Conservation (phyloP, 2,797 vertebrate species). For the Varecia variegata region DNA sequence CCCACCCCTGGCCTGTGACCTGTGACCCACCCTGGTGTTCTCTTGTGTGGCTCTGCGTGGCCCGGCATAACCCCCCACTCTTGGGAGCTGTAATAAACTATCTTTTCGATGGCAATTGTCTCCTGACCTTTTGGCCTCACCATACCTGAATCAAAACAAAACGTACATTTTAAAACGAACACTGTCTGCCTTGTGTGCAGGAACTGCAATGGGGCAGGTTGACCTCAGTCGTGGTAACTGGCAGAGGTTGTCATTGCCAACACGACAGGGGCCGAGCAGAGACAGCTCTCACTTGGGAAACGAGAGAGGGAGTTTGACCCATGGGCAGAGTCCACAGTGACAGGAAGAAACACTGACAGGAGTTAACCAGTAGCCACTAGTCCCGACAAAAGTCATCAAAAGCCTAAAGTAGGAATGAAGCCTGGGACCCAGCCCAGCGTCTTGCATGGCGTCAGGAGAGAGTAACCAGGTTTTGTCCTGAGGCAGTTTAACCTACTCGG, state of each 20-base stretch:
- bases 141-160: not conserved
- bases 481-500: not conserved
- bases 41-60: not conserved
- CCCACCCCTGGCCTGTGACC: not conserved
- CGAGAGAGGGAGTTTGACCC: not conserved
- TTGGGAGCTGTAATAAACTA: not conserved
- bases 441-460: fast-evolving
- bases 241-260: not conserved
- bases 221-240: not conserved
- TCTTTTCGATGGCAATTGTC: not conserved
- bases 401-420: not conserved
- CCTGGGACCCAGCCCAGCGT: not conserved
- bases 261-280: not conserved
- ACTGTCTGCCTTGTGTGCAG: not conserved
- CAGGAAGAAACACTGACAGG: not conserved
- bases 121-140: not conserved
- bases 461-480: fast-evolving
- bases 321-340: not conserved
- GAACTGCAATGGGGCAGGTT: not conserved
- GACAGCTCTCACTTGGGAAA: not conserved
- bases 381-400: not conserved
- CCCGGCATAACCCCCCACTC: not conserved
- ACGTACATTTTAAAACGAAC: no score
- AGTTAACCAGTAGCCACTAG: not conserved
- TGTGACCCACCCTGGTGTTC: not conserved